These are phyloP conservation scores for Oreochromis mossambicus DNA, from an alignment of 2,797 vertebrate species.

Conservation along the genomic window DNA sequence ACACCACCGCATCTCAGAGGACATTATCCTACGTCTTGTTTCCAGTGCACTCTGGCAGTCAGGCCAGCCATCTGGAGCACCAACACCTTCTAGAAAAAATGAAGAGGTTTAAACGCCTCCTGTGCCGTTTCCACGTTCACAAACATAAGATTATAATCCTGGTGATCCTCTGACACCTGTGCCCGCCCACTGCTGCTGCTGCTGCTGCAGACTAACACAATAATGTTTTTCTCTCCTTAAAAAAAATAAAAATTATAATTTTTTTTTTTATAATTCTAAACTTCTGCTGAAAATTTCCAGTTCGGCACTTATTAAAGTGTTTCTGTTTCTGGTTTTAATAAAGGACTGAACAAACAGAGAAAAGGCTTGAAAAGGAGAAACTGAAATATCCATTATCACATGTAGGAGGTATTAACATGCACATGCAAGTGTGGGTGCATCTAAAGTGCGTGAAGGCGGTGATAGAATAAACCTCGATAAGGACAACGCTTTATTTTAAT, in stretches of 20 bases:
- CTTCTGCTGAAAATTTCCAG: background rate
- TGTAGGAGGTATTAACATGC: conserved; percentile 67
- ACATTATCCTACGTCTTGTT: conserved; percentile 41
- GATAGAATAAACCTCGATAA: conserved; percentile 51
- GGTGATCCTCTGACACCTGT: background rate
- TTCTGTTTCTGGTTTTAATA: background rate
- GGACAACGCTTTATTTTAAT: conserved; percentile 13
- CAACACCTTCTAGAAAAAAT: conserved; percentile 9
- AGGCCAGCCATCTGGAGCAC: conserved; percentile 7
- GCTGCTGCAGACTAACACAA: background rate
- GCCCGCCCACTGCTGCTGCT: background rate
- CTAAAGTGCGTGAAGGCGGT: conserved; percentile 51
- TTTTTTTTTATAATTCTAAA: background rate
- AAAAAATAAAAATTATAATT: background rate
- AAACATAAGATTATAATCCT: background rate
- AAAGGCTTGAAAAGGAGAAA: conserved; percentile 3
- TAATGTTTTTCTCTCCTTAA: background rate
- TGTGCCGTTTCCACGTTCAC: conserved; percentile 2
- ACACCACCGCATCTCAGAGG: conserved; percentile 54
- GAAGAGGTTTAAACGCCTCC: background rate
- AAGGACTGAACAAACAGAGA: background rate
- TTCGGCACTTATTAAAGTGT: background rate
- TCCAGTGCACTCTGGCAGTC: conserved; percentile 27
- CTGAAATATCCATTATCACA: conserved; percentile 54
- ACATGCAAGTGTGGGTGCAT: conserved; percentile 57